Base-by-base conservation (phyloP, 2,888 invertebrate genomes). In the Odiellus spinosus region DNA sequence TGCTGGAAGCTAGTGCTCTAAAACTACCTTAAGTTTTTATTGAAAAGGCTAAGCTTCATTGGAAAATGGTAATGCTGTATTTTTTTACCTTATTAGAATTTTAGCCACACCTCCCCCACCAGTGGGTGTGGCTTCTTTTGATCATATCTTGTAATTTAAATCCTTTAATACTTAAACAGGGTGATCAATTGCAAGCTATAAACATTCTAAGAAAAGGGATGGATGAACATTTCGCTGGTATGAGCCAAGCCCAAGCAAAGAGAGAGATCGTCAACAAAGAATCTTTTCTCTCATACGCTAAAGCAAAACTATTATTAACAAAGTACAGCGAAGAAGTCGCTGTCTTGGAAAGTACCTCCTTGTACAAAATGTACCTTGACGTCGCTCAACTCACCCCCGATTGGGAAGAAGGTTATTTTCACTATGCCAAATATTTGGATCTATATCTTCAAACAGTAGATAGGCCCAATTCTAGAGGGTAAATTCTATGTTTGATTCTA, bases 1-100 rank as follows among this genome's bases (percentile, higher is more conserved):
- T 88, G 19, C 69, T 90, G 49, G 85, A 87, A 60, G 90, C 88
- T 0, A 42, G 50, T 32, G 38, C 33, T 17, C 36, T 46, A 8
- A 50, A 45, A 39, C 42, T 44, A 18, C 44, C 78, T 39, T 79
- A 80, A 50, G 68, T 87, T 44, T 84, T 87, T 59, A 73, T 93
- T 52, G 91, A 95, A 67, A 84, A 88, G 59, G 85, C 93, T 0
- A 85, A 88, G 63, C 75, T 88, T 63, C 77, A 84, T 58, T 91
- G 90, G 86, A 48, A 40, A 33, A 53, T 50, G 38, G 52, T 50
- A 44, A 43, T 17, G 12, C 14, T 45, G 3, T 3, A 17, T 45
- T 17, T 5, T n/a, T n/a, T n/a, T n/a, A n/a, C n/a, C n/a, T n/a
- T n/a, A n/a, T n/a, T n/a, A 26, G 26, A 26, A n/a, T 34, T 18